A percentile compares a stretch with the other conserved stretches of the same genome.
Conservation (phyloP, 2,797 vertebrate species). For the Psittacula derbiana region DNA sequence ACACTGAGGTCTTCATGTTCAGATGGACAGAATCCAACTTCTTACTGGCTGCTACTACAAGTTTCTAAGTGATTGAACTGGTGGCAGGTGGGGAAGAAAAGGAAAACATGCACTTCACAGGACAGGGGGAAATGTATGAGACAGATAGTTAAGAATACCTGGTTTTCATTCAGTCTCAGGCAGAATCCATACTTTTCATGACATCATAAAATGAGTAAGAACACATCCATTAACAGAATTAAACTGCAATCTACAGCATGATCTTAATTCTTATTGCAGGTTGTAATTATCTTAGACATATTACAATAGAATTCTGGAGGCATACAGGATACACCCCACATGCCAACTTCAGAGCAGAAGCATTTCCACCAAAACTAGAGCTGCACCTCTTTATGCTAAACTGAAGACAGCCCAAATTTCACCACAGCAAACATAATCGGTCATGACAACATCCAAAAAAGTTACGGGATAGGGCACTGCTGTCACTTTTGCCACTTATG, state of each 20-base stretch:
- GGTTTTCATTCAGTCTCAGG: background rate
- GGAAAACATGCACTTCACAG: background rate
- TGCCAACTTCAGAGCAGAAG: background rate
- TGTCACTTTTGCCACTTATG: background rate
- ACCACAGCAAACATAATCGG: background rate
- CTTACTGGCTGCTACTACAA: background rate
- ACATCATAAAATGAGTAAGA: background rate
- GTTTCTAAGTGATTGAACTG: background rate
- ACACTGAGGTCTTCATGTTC: background rate
- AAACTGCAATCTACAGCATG: background rate
- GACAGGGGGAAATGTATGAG: background rate
- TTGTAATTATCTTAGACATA: background rate
- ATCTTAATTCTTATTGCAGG: background rate
- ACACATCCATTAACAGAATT: background rate
- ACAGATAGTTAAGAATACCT: background rate
- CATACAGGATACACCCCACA: background rate
- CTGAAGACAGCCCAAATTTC: background rate
- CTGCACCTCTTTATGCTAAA: background rate
- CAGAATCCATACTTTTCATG: background rate
- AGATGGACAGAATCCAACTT: background rate
- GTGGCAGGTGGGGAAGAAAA: fast-evolving
- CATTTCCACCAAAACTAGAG: background rate
- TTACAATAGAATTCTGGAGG: background rate
- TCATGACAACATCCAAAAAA: background rate
- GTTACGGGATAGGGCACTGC: background rate